Base-by-base conservation (phyloP, 1,140 invertebrate species). In the Neuroterus valhalla region DNA sequence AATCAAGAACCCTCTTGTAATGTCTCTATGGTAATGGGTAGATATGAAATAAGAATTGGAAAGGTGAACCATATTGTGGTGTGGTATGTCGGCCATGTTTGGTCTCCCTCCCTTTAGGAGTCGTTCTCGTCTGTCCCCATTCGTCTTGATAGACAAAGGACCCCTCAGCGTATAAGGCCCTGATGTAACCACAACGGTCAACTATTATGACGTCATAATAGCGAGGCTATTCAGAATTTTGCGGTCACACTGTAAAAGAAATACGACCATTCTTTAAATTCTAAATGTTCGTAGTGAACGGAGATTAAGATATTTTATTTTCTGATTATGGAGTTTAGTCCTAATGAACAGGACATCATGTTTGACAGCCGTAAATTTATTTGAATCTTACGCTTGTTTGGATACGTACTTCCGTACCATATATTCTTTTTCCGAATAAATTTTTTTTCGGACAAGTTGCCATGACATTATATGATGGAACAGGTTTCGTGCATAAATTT, bases 41-140 rank as follows among this genome's bases (percentile, higher is more conserved):
- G 11, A 62, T 62, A 62, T 15, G 14, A 62, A 31, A 62, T 31
- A 31, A 31, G 14, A 26, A 31, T 31, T 38, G 31, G 26, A 62
- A n/a, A 23, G n/a, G 55, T 38, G 15, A 38, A 26, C 55, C 55
- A 62, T n/a, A n/a, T 62, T 62, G 26, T 62, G 15, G 14, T n/a
- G 31, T 31, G 31, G 23, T 73, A 50, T 71, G 73, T 67, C 46
- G 66, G 66, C 72, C 72, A 74, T 68, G 72, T 69, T 50, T 50
- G 26, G 66, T 69, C 23, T 48, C 72, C 66, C 48, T 70, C 52
- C 71, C 62, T 66, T 70, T 75, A 62, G 31, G 14, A 21, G 52
- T 38, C 31, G 3, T 38, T 38, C 31, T 38, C 31, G 31, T 5
- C 31, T 38, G 55, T 31, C 15, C 55, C 31, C 55, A 62, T 62